phyloP scores from a whole-genome alignment of 1,140 invertebrate genomes.

The roundworm (Caenorhabditis elegans) region DNA sequence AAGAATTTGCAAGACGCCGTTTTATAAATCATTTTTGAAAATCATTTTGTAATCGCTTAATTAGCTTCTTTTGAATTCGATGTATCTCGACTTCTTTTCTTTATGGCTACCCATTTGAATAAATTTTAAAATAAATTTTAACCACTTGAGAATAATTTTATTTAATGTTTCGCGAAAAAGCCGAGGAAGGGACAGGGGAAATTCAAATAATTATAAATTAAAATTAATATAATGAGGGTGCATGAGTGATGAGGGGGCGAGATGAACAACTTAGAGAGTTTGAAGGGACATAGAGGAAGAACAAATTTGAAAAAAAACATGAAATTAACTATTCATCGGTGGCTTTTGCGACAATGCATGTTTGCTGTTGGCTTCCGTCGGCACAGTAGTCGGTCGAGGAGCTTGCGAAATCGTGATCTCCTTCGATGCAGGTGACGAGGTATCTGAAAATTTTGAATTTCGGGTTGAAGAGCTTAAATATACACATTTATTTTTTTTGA shows the following conservation, averaged over 20 bases:
- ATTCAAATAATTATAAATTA: background rate
- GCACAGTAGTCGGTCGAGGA: conserved; percentile 9
- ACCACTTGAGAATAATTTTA: too few relatives aligned
- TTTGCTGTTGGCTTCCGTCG: conserved; percentile 22
- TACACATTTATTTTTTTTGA: too few relatives aligned
- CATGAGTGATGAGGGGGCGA: background rate
- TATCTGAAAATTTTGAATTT: background rate
- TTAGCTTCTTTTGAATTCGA: too few relatives aligned
- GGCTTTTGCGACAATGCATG: conserved; percentile 31
- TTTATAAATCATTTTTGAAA: conserved; percentile 2
- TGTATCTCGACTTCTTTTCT: background rate
- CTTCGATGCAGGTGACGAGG: conserved; percentile 27
- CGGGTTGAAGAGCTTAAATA: too few relatives aligned
- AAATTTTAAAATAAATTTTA: too few relatives aligned
- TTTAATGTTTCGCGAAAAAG: too few relatives aligned
- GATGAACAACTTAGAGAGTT: background rate
- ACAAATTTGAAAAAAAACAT: background rate
- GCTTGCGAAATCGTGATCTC: conserved; percentile 4
- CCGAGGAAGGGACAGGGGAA: too few relatives aligned
- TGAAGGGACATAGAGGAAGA: background rate
- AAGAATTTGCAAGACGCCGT: conserved; percentile 1
- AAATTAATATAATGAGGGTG: background rate
- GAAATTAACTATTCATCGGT: background rate
- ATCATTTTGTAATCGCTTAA: too few relatives aligned
- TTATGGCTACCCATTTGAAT: too few relatives aligned